Percentiles rank a stretch among this genome's conserved stretches.
These are phyloP conservation scores for Synergus umbraculus DNA, from an alignment of 2,888 invertebrate species.

Conservation along the genomic window DNA sequence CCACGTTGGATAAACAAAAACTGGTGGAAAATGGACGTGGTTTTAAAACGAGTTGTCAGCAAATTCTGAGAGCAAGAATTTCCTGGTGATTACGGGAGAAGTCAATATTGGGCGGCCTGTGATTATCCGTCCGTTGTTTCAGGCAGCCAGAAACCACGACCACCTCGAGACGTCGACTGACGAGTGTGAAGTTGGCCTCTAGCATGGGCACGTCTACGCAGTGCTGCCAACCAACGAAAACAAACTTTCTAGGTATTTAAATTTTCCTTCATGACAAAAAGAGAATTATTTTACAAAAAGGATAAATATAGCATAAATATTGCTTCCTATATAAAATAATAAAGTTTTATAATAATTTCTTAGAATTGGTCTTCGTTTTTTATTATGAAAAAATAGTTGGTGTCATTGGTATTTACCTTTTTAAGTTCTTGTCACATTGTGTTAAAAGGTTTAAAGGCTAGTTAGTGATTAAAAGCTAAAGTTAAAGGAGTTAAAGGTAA, in stretches of 20 bases:
- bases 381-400: background rate
- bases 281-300: background rate
- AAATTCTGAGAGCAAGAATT: background rate
- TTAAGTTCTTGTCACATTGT: background rate
- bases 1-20: background rate
- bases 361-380: background rate
- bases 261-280: background rate
- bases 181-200: background rate
- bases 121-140: background rate
- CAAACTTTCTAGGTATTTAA: background rate
- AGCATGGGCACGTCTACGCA: background rate
- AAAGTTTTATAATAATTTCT: background rate
- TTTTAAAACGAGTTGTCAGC: constrained; percentile 5
- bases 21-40: background rate
- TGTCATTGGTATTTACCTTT: background rate
- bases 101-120: background rate
- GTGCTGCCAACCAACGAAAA: background rate
- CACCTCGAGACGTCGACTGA: background rate
- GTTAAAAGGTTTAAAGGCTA: too few species aligned
- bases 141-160: background rate
- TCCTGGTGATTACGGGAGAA: background rate
- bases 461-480: too few species aligned
- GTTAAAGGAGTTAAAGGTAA: background rate
- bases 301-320: background rate
- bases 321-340: background rate